Evolutionary conservation across 1,140 invertebrate species (phyloP).

Genomic region (Bombus waltoni): DNA sequence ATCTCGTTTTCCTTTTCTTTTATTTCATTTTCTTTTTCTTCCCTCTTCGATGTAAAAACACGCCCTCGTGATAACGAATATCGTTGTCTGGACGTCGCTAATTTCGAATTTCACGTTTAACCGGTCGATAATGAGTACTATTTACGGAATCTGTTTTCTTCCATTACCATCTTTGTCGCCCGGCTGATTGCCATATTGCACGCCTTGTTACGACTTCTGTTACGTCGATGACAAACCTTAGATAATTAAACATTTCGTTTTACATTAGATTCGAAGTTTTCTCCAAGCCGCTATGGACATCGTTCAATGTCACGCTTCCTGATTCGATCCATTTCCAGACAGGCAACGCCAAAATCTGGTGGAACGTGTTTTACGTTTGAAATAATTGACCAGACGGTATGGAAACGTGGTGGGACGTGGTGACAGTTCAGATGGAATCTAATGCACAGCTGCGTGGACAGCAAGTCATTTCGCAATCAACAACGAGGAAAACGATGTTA

Average conservation of each 20-base stretch:
- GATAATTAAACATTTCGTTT: conserved; percentile 36
- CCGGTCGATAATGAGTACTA: conserved; percentile 49
- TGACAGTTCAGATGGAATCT: background rate
- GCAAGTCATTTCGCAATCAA: background rate
- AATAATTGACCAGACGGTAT: background rate
- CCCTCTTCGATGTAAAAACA: background rate
- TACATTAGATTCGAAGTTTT: background rate
- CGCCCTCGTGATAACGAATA: conserved; percentile 12
- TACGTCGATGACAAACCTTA: conserved; percentile 32
- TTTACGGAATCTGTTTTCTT: conserved; percentile 12
- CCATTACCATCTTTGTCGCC: conserved; percentile 34
- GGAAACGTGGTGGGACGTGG: background rate
- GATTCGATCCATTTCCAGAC: background rate
- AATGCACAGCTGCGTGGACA: background rate
- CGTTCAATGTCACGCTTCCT: conserved; percentile 43
- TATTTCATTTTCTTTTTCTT: too few species aligned
- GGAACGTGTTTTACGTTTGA: conserved; percentile 14
- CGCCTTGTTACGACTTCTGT: conserved; percentile 32
- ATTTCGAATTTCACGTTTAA: conserved; percentile 42
- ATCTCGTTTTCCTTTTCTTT: background rate
- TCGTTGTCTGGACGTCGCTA: conserved; percentile 3
- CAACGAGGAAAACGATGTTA: background rate
- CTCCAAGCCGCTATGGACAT: background rate
- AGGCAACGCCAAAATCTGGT: background rate
- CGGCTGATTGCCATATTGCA: background rate